These are phyloP conservation scores for Plestiodon gilberti DNA, from an alignment of 2,113 vertebrate species.

Conservation along the genomic window DNA sequence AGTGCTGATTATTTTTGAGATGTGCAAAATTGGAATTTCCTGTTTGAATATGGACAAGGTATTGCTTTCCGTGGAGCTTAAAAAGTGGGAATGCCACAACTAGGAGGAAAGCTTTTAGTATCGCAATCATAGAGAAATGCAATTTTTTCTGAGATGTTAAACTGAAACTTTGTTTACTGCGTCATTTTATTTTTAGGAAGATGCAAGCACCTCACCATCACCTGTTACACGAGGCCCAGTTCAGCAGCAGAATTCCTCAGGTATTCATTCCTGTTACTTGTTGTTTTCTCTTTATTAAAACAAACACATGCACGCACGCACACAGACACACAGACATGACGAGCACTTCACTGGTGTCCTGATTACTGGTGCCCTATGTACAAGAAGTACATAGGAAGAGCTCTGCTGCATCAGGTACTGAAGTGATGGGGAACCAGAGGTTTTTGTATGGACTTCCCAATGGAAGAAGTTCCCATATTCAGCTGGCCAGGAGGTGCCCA, in stretches of 20 bases:
- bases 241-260: conserved; percentile 90
- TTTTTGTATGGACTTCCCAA: not conserved
- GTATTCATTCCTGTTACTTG: conserved; percentile 61
- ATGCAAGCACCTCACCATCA: conserved; percentile 87
- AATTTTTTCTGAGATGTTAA: not conserved
- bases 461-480: not conserved
- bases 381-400: not conserved
- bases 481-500: not conserved
- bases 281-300: not conserved
- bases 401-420: too few relatives aligned
- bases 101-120: not conserved
- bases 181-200: conserved; percentile 81
- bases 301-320: not conserved
- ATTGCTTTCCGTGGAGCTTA: not conserved
- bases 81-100: not conserved
- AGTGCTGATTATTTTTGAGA: conserved; percentile 1
- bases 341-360: not conserved
- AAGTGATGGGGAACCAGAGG: not conserved
- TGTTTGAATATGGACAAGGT: not conserved
- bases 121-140: not conserved
- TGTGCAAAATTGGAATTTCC: not conserved
- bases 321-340: not conserved
- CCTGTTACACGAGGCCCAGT: conserved; percentile 82
- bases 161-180: not conserved
- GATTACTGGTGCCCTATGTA: too few relatives aligned